Conservation (phyloP, 2,797 vertebrate genomes). For the Pygocentrus nattereri region DNA sequence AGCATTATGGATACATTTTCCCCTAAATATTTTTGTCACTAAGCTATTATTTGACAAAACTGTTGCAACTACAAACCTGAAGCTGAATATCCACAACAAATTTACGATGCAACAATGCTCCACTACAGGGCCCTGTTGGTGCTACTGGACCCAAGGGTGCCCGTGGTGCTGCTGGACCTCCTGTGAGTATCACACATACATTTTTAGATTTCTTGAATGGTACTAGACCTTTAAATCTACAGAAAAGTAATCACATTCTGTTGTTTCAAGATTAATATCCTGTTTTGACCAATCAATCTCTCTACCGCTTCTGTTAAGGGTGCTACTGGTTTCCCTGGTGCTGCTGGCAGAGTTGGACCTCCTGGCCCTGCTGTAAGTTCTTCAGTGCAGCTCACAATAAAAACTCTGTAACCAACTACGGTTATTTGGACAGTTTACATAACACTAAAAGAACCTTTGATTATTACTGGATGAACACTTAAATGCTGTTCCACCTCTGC, state of each 20-base stretch:
- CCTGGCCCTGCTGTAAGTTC: conserved; percentile 93
- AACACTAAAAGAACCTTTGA: neutral
- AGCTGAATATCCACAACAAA: no score
- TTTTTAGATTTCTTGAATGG: neutral
- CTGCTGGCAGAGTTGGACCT: conserved; percentile 95
- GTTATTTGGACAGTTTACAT: neutral
- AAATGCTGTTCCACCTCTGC: neutral
- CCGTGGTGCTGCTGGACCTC: conserved; percentile 90
- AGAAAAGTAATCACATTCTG: neutral
- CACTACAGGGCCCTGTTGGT: conserved; percentile 89
- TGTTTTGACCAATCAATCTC: conserved; percentile 13
- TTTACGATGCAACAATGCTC: conserved; percentile 28
- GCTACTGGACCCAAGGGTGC: conserved; percentile 93
- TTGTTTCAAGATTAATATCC: neutral
- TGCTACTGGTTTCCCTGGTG: conserved; percentile 98
- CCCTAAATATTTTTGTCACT: neutral
- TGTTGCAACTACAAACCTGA: neutral
- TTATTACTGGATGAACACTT: conserved; percentile 2
- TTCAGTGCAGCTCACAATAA: neutral
- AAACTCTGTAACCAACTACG: neutral
- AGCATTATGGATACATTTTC: neutral
- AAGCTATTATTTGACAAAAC: neutral
- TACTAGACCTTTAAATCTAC: neutral
- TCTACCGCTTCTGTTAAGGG: conserved; percentile 78
- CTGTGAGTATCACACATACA: conserved; percentile 81